These are phyloP conservation scores for Ophthalmolycus amberensis DNA, from an alignment of 2,113 vertebrate species.

Conservation along the genomic window DNA sequence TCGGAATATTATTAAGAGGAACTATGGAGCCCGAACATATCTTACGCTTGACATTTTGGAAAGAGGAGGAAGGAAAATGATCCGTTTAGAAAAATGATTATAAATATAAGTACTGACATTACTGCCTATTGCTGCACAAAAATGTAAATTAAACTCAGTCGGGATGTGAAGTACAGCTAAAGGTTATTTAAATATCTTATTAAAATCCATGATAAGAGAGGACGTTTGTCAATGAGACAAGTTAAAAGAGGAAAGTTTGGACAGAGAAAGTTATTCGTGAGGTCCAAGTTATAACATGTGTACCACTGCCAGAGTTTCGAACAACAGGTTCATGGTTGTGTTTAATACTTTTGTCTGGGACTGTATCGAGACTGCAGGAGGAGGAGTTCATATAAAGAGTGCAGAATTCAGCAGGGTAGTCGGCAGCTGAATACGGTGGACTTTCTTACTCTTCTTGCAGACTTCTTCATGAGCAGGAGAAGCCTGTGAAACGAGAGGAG, in stretches of 20 bases:
- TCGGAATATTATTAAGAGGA: background rate
- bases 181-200: slow-evolving; percentile 12
- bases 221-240: background rate
- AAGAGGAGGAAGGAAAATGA: background rate
- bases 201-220: slow-evolving; percentile 14
- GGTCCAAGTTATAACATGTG: background rate
- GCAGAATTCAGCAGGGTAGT: background rate
- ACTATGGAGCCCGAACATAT: background rate
- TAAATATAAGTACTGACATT: background rate
- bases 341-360: background rate
- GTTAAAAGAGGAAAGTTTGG: slow-evolving; percentile 15
- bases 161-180: background rate
- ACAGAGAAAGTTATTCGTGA: background rate
- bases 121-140: background rate
- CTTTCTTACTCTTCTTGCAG: background rate
- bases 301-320: background rate
- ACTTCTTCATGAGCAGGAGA: background rate
- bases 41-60: slow-evolving; percentile 4
- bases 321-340: background rate
- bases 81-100: background rate
- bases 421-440: background rate
- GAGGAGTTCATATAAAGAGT: background rate
- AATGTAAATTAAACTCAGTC: background rate
- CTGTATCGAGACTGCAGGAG: background rate
- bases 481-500: background rate